Evolutionary conservation across 2,113 vertebrate genomes (phyloP).

Genomic region (Bos javanicus): DNA sequence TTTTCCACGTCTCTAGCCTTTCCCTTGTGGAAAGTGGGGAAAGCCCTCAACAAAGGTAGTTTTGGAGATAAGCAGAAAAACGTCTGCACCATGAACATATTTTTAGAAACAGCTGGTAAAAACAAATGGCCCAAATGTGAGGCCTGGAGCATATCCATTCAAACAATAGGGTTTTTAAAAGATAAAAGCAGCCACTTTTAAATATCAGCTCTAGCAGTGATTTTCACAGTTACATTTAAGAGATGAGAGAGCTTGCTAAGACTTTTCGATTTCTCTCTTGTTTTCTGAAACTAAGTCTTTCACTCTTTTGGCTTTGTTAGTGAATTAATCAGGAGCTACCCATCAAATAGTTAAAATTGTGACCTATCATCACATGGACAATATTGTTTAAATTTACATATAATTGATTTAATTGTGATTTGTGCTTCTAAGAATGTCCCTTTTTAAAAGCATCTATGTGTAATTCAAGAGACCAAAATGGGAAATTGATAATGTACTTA

Average conservation of each 20-base stretch:
- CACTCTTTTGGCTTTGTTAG: slow-evolving; percentile 3
- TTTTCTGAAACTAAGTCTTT: not conserved
- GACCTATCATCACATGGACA: not conserved
- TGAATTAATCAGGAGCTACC: not conserved
- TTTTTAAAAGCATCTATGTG: not conserved
- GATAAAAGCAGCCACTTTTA: slow-evolving; percentile 63
- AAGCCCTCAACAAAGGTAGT: slow-evolving; percentile 60
- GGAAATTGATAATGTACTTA: not conserved
- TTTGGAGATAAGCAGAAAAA: slow-evolving; percentile 54
- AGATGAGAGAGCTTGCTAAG: not conserved
- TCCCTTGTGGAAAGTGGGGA: slow-evolving; percentile 53
- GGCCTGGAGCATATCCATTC: slow-evolving; percentile 71
- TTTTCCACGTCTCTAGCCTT: slow-evolving; percentile 67
- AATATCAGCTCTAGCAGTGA: slow-evolving; percentile 13
- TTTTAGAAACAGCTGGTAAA: slow-evolving; percentile 81
- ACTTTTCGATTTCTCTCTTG: not conserved
- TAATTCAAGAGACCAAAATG: not conserved
- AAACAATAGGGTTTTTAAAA: slow-evolving; percentile 70
- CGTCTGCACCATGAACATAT: slow-evolving; percentile 46
- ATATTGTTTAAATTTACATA: not conserved
- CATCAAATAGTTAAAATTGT: not conserved
- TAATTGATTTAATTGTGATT: not conserved
- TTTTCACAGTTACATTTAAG: not conserved
- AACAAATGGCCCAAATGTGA: slow-evolving; percentile 74
- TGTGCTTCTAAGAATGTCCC: not conserved